Evolutionary conservation across 2,888 invertebrate genomes (phyloP).

Genomic region (Lutraria lutraria): DNA sequence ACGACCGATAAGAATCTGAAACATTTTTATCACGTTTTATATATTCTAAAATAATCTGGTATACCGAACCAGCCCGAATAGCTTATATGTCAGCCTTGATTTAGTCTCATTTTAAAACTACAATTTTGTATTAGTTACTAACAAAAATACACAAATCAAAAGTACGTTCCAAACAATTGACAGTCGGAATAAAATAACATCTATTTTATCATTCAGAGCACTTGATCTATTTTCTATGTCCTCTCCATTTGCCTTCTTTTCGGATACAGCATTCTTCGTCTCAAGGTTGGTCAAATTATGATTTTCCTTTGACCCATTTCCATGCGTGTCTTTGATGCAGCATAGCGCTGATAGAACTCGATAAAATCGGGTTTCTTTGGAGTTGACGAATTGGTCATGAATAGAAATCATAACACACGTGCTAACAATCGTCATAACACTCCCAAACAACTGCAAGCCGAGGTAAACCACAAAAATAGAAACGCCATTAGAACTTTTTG

Average conservation of each 20-base stretch:
- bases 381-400: slow-evolving; percentile 29
- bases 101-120: no score
- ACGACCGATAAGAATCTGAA: no score
- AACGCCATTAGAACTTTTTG: slow-evolving; percentile 62
- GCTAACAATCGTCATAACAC: slow-evolving; percentile 61
- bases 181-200: neutral
- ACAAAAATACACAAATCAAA: neutral
- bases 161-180: slow-evolving; percentile 26
- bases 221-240: neutral
- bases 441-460: slow-evolving; percentile 60
- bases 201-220: neutral
- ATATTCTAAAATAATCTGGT: no score
- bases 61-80: no score
- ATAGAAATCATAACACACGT: slow-evolving; percentile 56
- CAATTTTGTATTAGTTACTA: no score
- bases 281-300: no score
- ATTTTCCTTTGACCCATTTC: no score
- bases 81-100: no score
- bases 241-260: no score
- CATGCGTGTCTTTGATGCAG: neutral
- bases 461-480: slow-evolving; percentile 67
- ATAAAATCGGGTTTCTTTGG: neutral
- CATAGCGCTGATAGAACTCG: neutral
- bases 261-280: no score
- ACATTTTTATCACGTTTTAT: no score